Evolutionary conservation across 2,888 invertebrate species (phyloP).

Genomic region (Lepidonotus clava): DNA sequence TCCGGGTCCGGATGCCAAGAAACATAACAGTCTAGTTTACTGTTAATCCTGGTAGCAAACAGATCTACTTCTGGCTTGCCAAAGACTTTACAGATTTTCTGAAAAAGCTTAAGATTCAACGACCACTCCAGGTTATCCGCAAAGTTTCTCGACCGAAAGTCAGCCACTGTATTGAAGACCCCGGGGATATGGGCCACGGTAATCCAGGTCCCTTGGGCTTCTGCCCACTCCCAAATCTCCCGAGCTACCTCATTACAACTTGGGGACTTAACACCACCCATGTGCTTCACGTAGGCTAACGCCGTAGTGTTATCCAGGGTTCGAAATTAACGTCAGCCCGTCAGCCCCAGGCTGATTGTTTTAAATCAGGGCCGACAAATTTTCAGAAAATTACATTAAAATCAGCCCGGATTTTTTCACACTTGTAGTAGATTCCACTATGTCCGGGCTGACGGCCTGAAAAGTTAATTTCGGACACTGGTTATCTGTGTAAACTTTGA

Average conservation of each 20-base stretch:
- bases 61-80: not conserved
- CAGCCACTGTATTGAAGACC: not conserved
- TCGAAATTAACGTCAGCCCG: too few species aligned
- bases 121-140: not conserved
- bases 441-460: too few species aligned
- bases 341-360: too few species aligned
- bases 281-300: not conserved
- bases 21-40: not conserved
- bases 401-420: too few species aligned
- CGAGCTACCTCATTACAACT: not conserved
- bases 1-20: not conserved
- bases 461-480: too few species aligned
- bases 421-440: too few species aligned
- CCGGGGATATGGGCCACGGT: not conserved
- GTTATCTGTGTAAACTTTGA: not conserved
- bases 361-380: too few species aligned
- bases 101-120: not conserved
- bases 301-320: slow-evolving; percentile 16
- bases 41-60: not conserved
- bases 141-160: not conserved
- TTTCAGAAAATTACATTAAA: too few species aligned
- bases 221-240: not conserved
- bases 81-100: not conserved
- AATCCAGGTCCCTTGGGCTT: not conserved
- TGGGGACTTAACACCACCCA: not conserved